Evolutionary conservation across 2,797 vertebrate species (phyloP), one percentile per base, ranked within the genome.

Genomic region (Myotis findleyi): DNA sequence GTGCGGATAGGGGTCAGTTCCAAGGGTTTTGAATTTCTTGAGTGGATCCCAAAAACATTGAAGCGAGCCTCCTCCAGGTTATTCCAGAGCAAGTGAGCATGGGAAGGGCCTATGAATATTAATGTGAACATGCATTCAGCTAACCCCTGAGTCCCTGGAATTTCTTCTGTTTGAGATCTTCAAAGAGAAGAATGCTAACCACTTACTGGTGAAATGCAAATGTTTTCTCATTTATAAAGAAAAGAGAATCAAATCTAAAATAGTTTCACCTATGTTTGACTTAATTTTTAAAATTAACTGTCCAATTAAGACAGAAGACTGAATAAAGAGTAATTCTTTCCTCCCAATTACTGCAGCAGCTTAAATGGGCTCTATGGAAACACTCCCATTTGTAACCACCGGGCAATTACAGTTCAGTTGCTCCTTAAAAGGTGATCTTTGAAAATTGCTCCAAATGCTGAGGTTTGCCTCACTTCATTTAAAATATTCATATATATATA

Each of bases 231-330:
- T 44, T 92, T 87, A 93, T 88, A 38, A 2, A 12, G 55, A 89
- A 57, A 47, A 91, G 17, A 93, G 33, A 82, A 87, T 44, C 23
- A 59, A 83, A 68, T 89, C 71, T 92, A 80, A 49, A 88, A 49
- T 76, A 66, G 25, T 77, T 89, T 93, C 83, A 94, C 66, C 72
- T 95, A 25, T 66, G 18, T 83, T 94, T 92, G 87, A 91, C 73
- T 87, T 93, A 84, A 91, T 95, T 96, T 96, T 95, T 84, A 10
- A 82, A 95, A 84, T 95, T 86, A 86, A 94, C 87, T 87, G 80
- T 94, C 95, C 71, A 91, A 16, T 93, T 94, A 94, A 94, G 84
- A 82, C 41, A 84, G 77, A 25, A 87, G 30, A 83, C 38, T 66
- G 80, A 94, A 95, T 87, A 80, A 96, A 94, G 36, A 84, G 30